Conservation (phyloP, 1,140 invertebrate species). For the Sesamia nonagrioides region DNA sequence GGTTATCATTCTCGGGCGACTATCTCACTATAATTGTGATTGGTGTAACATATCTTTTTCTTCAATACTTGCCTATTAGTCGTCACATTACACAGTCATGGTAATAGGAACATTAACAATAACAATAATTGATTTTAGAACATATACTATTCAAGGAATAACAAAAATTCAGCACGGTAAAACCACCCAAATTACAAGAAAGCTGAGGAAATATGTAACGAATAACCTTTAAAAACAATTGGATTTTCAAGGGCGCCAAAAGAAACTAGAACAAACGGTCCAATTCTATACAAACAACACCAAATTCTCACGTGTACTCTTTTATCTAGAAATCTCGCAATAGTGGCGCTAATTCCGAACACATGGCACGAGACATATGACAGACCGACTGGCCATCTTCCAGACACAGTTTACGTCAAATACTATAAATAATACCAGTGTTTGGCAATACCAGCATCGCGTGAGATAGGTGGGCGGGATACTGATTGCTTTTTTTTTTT, state of each 20-base stretch:
- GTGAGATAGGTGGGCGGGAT: not conserved
- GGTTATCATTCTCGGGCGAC: no score
- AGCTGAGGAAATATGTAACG: no score
- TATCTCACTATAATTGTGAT: no score
- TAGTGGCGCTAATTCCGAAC: slow-evolving; percentile 18
- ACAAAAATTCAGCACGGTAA: no score
- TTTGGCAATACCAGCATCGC: slow-evolving; percentile 62
- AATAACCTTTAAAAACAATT: not conserved
- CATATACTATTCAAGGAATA: no score
- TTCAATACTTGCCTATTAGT: no score
- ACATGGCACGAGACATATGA: slow-evolving; percentile 16
- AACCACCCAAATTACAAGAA: no score
- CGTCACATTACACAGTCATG: no score
- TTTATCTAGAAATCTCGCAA: slow-evolving; percentile 17
- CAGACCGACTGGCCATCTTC: slow-evolving; percentile 59
- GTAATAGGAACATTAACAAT: no score
- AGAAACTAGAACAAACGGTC: not conserved
- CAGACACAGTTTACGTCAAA: slow-evolving; percentile 65
- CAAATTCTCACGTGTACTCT: not conserved
- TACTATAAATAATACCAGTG: slow-evolving; percentile 68
- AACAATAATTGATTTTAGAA: no score
- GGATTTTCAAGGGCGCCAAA: not conserved
- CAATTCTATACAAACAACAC: not conserved
- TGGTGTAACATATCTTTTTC: no score
- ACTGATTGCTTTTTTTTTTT: not conserved